Evolutionary conservation across 2,888 invertebrate genomes (phyloP).

Genomic region (Drosophila meridionalis): DNA sequence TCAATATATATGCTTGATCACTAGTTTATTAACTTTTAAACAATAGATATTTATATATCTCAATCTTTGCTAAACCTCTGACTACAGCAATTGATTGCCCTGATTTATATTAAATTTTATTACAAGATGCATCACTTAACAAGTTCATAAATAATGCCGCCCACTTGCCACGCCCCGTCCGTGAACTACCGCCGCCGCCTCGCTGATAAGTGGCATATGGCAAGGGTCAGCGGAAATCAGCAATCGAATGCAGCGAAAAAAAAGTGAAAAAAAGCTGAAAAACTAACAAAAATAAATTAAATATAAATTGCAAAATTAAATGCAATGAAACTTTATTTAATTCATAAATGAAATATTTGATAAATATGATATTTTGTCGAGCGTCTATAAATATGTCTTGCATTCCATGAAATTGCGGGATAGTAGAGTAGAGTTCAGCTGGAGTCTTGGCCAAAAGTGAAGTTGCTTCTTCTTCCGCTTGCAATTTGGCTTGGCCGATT

Average conservation of each 20-base stretch:
- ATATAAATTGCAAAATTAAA: conserved; percentile 20
- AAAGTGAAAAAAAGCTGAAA: conserved; percentile 12
- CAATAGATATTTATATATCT: neutral
- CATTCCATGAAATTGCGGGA: neutral
- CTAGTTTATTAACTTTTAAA: neutral
- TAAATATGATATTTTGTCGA: neutral
- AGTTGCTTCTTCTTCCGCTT: conserved; percentile 47
- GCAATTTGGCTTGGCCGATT: conserved; percentile 58
- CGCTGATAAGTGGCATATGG: conserved; percentile 60
- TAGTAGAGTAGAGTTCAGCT: conserved; percentile 16
- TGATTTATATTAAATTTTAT: neutral
- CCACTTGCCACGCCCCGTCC: conserved; percentile 21
- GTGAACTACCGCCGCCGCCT: neutral
- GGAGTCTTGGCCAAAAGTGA: conserved; percentile 6
- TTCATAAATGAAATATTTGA: neutral
- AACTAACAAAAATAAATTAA: conserved; percentile 7
- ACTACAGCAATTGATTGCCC: neutral
- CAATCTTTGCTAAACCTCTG: neutral
- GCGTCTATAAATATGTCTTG: neutral
- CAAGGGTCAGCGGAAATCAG: conserved; percentile 65
- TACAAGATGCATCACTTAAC: conserved; percentile 41
- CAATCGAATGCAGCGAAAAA: conserved; percentile 31
- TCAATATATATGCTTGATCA: too few species aligned
- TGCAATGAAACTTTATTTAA: conserved; percentile 3
- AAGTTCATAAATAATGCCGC: conserved; percentile 56